Base-by-base conservation (phyloP, 2,888 invertebrate genomes). In the Orchestes rusci region DNA sequence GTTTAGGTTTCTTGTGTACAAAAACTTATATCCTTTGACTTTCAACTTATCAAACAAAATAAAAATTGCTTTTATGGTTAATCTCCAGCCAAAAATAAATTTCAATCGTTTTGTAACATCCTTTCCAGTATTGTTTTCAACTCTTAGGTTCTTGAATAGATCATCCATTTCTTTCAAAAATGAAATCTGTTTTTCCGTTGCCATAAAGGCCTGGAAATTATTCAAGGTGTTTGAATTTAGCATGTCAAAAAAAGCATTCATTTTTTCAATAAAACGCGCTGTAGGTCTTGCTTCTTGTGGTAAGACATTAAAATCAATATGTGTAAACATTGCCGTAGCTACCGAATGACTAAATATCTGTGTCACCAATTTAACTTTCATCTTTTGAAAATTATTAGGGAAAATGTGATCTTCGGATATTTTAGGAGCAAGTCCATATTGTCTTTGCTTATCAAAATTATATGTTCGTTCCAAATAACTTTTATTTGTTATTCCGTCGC, bases 291-390 rank as follows among this genome's bases (percentile, higher is more conserved):
- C 47, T 18, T 47, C 38, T 43, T 17, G 10, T 16, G 47, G 39
- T 18, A 47, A 23, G 15, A 19, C 18, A 12, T 39, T 16, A 39
- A 47, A 47, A 30, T 47, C 33, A 13, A 43, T 43, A 33, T 47
- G 43, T 2, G 39, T 34, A 31, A 39, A 13, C 18, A 47, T 31
- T 8, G 43, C 47, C n/a, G 15, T 33, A 16, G 39, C n/a, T n/a
- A n/a, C n/a, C 37, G 42, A 47, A 33, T 43, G 43, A 28, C 47
- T 47, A 27, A 47, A 43, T 10, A 45, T 31, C 30, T 45, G 34
- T 3, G 34, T 18, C 12, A 40, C 29, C 3, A 27, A 39, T 17
- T 35, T 45, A 8, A 40, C 45, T 16, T 45, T 45, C 39, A 45
- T 34, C 31, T 45, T 45, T 20, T 45, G 42, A 16, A 39, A 38